Evolutionary conservation across 1,140 invertebrate species (phyloP), one percentile per base, ranked within the genome.

Genomic region (Aphidius ervi): DNA sequence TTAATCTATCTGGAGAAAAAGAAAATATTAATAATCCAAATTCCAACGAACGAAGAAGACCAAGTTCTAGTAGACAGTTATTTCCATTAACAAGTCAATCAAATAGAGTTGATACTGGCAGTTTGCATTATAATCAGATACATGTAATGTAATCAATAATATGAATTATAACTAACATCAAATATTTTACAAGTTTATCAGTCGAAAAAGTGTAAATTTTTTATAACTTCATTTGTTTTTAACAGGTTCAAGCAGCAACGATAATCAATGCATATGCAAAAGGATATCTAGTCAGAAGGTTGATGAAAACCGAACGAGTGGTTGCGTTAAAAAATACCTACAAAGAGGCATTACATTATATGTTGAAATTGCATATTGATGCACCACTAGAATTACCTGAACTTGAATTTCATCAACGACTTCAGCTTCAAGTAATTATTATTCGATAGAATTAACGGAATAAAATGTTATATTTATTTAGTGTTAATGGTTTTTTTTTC

Each of bases 271-370:
- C 92, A 31, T 82, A 83, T 68, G 86, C 83, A n/a, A 88, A 85
- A 70, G 93, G 93, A 4, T 94, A 86, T 74, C 78, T 95, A 57
- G 86, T 88, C 41, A 84, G 93, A 47, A 84, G 92, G 62, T 78
- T 95, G 46, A 85, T 94, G 74, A 82, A 79, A 56, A 93, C 92
- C 2, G 89, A 91, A 70, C 87, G 88, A 67, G 88, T 94, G 4
- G 87, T 92, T 72, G 80, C 82, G 45, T 82, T 93, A 10, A 89
- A 94, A 63, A 87, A 90, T 78, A 92, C 89, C 23, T 92, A 94
- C 64, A 82, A 83, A 65, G 91, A 92, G 71, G 88, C 89, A 5
- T 74, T 91, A 49, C 76, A 89, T 23, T 90, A 88, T 73, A 87
- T 90, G 63, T 76, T 92, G 46, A 86, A 89, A 70, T 76, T 92